Evolutionary conservation across 1,140 invertebrate genomes (phyloP).

Genomic region (Dysdera silvatica): DNA sequence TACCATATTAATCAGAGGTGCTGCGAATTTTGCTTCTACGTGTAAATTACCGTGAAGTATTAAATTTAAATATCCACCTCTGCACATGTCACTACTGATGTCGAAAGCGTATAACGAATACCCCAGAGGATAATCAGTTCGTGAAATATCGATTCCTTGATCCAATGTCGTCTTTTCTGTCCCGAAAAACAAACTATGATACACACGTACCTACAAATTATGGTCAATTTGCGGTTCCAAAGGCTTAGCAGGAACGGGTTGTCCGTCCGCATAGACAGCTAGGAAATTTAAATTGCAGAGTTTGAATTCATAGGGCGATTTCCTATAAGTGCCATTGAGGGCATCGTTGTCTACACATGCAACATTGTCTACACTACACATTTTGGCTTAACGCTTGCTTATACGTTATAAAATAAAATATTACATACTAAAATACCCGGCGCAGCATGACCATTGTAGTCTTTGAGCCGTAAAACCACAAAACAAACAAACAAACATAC

Average conservation of each 20-base stretch:
- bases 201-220: background rate
- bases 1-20: background rate
- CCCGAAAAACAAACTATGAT: background rate
- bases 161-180: background rate
- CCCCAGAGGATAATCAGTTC: background rate
- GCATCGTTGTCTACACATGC: background rate
- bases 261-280: background rate
- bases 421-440: too few relatives aligned
- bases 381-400: constrained; percentile 3
- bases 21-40: background rate
- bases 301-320: background rate
- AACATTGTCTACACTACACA: too few relatives aligned
- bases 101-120: background rate
- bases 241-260: background rate
- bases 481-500: too few relatives aligned
- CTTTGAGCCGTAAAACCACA: too few relatives aligned
- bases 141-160: background rate
- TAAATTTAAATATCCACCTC: background rate
- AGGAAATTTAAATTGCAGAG: constrained; percentile 1
- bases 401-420: too few relatives aligned
- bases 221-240: background rate
- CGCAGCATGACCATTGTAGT: too few relatives aligned
- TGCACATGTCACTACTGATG: background rate
- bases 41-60: background rate
- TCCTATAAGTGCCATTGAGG: background rate